Evolutionary conservation across 2,888 invertebrate species (phyloP).

Genomic region (Cartodere bifasciata): DNA sequence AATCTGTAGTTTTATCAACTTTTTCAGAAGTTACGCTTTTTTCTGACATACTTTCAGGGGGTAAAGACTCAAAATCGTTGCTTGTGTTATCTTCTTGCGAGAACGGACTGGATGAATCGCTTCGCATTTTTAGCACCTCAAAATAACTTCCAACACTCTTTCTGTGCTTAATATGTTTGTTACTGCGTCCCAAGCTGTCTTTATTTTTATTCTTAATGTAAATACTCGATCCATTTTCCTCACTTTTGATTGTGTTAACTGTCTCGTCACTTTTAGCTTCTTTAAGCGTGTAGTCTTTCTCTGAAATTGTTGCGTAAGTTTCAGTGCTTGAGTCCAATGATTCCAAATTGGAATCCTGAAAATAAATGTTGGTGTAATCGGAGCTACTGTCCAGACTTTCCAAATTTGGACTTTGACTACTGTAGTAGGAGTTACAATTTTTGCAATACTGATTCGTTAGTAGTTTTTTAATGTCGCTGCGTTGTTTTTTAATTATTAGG

Average conservation of each 20-base stretch:
- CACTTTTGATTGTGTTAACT: slow-evolving; percentile 13
- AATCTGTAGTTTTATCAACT: slow-evolving; percentile 38
- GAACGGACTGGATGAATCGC: slow-evolving; percentile 30
- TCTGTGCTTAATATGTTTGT: slow-evolving; percentile 26
- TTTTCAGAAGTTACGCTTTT: slow-evolving; percentile 43
- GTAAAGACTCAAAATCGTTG: slow-evolving; percentile 33
- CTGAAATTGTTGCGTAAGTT: slow-evolving; percentile 31
- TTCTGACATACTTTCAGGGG: slow-evolving; percentile 40
- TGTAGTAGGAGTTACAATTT: slow-evolving; percentile 32
- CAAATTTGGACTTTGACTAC: slow-evolving; percentile 21
- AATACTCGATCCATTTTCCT: too few relatives aligned
- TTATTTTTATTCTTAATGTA: slow-evolving; percentile 29
- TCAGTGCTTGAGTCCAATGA: slow-evolving; percentile 33
- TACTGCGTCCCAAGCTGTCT: slow-evolving; percentile 24
- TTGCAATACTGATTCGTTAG: slow-evolving; percentile 39
- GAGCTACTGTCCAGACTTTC: slow-evolving; percentile 33
- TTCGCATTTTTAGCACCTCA: slow-evolving; percentile 32
- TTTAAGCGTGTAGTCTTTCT: slow-evolving; percentile 25
- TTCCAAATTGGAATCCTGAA: slow-evolving; percentile 32
- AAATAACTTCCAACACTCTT: slow-evolving; percentile 33
- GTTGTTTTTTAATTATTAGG: slow-evolving; percentile 55
- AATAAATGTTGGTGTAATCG: slow-evolving; percentile 31
- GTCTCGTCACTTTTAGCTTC: slow-evolving; percentile 18
- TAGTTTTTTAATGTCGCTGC: slow-evolving; percentile 53
- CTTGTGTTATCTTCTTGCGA: slow-evolving; percentile 45